A percentile compares a stretch with the other conserved stretches of the same genome.
Evolutionary conservation across 2,113 vertebrate species (phyloP).

Genomic region (Apodemus speciosus): DNA sequence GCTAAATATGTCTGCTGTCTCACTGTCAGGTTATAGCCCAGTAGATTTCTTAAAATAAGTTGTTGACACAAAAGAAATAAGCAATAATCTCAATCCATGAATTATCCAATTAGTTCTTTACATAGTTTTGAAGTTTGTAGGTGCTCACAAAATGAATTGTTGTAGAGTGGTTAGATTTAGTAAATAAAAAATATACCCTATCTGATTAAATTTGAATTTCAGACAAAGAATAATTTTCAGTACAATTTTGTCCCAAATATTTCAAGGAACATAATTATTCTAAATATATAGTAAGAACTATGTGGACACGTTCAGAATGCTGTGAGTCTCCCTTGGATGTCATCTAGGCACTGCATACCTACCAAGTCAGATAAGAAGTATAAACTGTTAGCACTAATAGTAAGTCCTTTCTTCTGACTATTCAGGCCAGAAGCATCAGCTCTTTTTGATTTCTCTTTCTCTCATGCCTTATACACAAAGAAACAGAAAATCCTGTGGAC

Average conservation of each 20-base stretch:
- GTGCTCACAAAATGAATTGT: background rate
- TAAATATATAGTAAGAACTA: background rate
- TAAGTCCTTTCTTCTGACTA: background rate
- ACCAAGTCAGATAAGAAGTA: background rate
- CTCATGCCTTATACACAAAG: background rate
- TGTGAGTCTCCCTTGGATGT: background rate
- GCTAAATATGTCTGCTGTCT: slow-evolving; percentile 11
- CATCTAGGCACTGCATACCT: background rate
- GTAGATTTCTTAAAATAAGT: background rate
- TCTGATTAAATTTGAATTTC: slow-evolving; percentile 14
- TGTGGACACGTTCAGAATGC: background rate
- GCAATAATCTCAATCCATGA: background rate
- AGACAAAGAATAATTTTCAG: background rate
- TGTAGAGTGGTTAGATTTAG: background rate
- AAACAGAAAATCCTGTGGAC: background rate
- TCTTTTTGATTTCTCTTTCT: background rate
- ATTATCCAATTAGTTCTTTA: background rate
- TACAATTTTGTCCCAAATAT: background rate
- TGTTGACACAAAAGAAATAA: background rate
- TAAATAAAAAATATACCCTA: background rate
- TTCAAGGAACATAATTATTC: background rate
- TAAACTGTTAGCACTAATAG: background rate
- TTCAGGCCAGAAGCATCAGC: background rate
- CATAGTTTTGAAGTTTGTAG: background rate
- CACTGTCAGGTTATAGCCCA: background rate